Evolutionary conservation across 1,140 invertebrate genomes (phyloP), one percentile per base, ranked within the genome.

Genomic region (Anthonomus grandis): DNA sequence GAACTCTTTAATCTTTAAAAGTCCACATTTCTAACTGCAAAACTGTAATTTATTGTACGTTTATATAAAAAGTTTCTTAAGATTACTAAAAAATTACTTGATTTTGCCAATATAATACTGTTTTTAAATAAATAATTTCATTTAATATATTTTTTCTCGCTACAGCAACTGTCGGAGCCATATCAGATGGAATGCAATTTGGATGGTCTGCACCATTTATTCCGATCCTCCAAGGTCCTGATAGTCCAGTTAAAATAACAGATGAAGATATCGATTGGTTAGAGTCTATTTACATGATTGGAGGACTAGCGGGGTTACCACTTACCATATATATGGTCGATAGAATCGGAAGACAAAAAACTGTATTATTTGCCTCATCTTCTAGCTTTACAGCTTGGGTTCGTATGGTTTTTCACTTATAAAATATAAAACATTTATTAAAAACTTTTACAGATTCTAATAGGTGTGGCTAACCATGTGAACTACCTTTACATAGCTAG

Each of bases 191-290:
- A 13, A 49, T 63, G 36, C 58, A 63, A 18, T 57, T 49, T 17
- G 81, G 78, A 4, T 86, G 83, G 80, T 79, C 83, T 2, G 81
- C 83, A 0, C 81, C 83, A 0, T 77, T 81, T 0, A 61, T 83
- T 13, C 41, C 41, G 15, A 44, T 44, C 21, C 24, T 44, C 10
- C 41, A 21, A 44, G 41, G 19, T 12, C 8, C 8, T 22, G 41
- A 44, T 44, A 44, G 41, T 9, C 41, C 41, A 22, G 24, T 44
- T 22, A 44, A 44, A 44, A 44, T 44, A 44, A 44, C 41, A 19
- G 41, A 44, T 12, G 21, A 18, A 5, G 41, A 44, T 21, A 44
- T 44, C 41, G 41, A 44, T 22, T 44, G 41, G 41, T 22, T 44
- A 22, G 41, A 44, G 41, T 44, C 41, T 1, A 22, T 44, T 4